These are phyloP conservation scores for Microctenopoma stevenorrisi DNA, from an alignment of 2,797 vertebrate genomes.

Conservation along the genomic window DNA sequence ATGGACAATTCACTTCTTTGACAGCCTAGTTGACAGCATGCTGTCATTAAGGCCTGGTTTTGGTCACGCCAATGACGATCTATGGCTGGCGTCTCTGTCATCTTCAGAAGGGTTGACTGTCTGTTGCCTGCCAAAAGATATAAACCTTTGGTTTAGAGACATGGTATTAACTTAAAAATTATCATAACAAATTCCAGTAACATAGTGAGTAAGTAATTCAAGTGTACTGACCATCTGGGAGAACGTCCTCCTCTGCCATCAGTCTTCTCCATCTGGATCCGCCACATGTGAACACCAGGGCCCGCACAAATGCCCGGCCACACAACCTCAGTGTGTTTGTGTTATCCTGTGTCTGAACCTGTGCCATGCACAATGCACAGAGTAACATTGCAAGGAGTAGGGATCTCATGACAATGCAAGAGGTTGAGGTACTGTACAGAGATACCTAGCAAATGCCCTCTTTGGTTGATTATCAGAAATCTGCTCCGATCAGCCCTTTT, in stretches of 20 bases:
- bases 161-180: neutral
- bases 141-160: neutral
- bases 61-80: conserved; percentile 60
- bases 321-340: conserved; percentile 74
- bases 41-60: conserved; percentile 58
- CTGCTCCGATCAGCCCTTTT: conserved; percentile 41
- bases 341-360: conserved; percentile 48
- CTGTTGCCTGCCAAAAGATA: conserved; percentile 54
- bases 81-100: conserved; percentile 8
- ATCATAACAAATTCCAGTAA: neutral
- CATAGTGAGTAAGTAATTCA: no score
- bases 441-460: neutral
- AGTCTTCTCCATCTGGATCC: conserved; percentile 83
- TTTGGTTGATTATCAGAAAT: conserved; percentile 18
- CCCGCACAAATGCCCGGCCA: conserved; percentile 77
- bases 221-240: conserved; percentile 65
- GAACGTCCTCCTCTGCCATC: conserved; percentile 41
- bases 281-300: conserved; percentile 82
- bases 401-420: conserved; percentile 68
- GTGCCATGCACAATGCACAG: conserved; percentile 47
- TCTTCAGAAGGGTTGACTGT: conserved; percentile 28
- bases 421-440: neutral
- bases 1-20: conserved; percentile 74
- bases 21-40: conserved; percentile 80
- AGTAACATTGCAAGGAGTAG: conserved; percentile 58